Conservation (phyloP, 2,888 invertebrate species). For the Drosophila multiciliata region DNA sequence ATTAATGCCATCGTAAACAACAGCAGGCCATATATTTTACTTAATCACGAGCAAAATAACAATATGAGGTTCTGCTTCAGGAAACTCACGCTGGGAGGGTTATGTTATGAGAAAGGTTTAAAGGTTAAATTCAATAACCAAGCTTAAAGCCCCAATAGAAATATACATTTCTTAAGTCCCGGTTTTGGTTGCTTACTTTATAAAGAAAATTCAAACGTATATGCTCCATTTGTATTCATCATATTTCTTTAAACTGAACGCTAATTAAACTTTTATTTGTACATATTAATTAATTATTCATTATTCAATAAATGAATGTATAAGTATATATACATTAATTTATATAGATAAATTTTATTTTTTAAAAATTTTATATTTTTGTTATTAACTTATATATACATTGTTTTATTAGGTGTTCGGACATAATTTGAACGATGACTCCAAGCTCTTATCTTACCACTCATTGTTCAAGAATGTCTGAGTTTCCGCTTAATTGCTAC, state of each 20-base stretch:
- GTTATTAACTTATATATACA: neutral
- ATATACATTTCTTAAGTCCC: neutral
- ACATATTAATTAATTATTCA: neutral
- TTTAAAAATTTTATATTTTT: neutral
- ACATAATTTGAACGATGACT: neutral
- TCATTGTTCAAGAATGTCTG: neutral
- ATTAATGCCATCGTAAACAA: conserved; percentile 45
- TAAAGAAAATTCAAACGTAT: neutral
- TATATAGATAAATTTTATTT: neutral
- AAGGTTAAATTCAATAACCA: neutral
- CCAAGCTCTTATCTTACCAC: neutral
- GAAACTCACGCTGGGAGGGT: neutral
- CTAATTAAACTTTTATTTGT: neutral
- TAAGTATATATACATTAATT: neutral
- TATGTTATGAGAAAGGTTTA: neutral
- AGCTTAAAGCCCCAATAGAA: neutral
- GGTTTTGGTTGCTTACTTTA: neutral
- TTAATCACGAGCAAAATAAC: conserved; percentile 14
- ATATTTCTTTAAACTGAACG: neutral
- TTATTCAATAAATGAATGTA: neutral
- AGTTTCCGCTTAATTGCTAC: conserved; percentile 6
- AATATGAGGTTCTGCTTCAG: conserved; percentile 8
- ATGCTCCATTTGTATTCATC: too few relatives aligned
- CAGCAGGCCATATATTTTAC: conserved; percentile 32
- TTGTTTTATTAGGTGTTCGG: neutral